phyloP scores from a whole-genome alignment of 1,140 invertebrate genomes.

The Brachionus rubens region DNA sequence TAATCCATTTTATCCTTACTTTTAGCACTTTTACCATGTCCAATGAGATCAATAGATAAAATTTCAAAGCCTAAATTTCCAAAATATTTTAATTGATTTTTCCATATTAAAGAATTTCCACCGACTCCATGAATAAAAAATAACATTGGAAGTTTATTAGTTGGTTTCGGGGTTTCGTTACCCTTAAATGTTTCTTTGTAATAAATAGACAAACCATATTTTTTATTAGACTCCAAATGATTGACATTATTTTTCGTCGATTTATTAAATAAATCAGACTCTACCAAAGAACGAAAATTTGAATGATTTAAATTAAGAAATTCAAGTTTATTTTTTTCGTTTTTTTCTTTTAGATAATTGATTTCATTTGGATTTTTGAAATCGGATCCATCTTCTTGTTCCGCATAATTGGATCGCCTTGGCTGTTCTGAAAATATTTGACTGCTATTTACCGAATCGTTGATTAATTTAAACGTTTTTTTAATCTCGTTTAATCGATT shows the following conservation, averaged over 20 bases:
- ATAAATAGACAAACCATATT: not conserved
- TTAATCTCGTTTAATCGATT: not conserved
- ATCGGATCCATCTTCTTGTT: no score
- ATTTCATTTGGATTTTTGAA: not conserved
- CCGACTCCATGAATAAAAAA: slow-evolving; percentile 74
- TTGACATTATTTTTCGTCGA: not conserved
- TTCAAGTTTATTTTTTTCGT: not conserved
- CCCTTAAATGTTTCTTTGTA: not conserved
- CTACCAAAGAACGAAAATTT: not conserved
- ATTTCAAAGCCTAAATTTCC: slow-evolving; percentile 67
- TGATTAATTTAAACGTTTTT: not conserved
- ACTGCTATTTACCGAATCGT: no score
- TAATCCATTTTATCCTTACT: slow-evolving; percentile 66
- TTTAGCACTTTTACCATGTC: slow-evolving; percentile 70
- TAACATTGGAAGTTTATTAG: slow-evolving; percentile 51
- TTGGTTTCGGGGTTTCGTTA: not conserved
- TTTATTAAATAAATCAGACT: not conserved
- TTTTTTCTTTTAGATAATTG: not conserved
- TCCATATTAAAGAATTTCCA: slow-evolving; percentile 69
- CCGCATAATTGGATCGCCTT: no score
- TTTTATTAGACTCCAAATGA: not conserved
- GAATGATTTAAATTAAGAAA: not conserved
- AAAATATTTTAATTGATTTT: slow-evolving; percentile 67
- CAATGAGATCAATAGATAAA: slow-evolving; percentile 70
- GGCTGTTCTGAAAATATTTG: no score